Base-by-base conservation (phyloP, 2,888 invertebrate species). In the Eutolmus rufibarbis region DNA sequence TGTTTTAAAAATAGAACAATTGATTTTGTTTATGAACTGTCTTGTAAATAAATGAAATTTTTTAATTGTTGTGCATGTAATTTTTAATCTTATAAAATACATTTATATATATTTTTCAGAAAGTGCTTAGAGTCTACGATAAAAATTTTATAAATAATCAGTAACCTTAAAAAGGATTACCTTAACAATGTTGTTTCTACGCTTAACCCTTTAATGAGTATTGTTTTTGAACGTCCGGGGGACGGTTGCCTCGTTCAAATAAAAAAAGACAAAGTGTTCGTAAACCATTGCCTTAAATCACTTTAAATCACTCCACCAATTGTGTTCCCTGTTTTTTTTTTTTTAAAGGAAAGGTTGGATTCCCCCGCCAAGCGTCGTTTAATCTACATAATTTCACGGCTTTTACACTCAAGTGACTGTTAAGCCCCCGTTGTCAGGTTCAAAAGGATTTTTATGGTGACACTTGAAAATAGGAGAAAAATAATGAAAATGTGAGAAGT, bases 301-400 rank as follows among this genome's bases (percentile, higher is more conserved):
- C 85, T 74, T 85, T 85, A 85, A 85, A 85, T 74, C 85, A 85
- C 74, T 85, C 74, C 85, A 85, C 43, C 46, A 74, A 43, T 74
- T 85, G 74, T 85, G 85, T 46, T 74, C 74, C 85, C 85, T n/a
- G n/a, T n/a, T n/a, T 85, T 85, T 74, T 74, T 84, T 46, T 40
- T 74, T 84, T 46, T 74, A 23, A 14, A 57, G 57, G 19, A 66
- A 85, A 74, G 85, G 85, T 43, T 85, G 19, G 37, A 16, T 28
- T 43, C 46, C 74, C 37, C 37, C 43, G 46, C 43, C 74, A 85
- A 74, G 28, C 85, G 74, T 85, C 85, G 74, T 85, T 85, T 85
- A 85, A 85, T 85, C 85, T 85, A 74, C 85, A 85, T 85, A 85
- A 85, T 85, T 85, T 85, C 85, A 85, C 85, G 85, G 85, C 85